Evolutionary conservation across 92 coral and sea anemone genomes (phyloP).

Genomic region (Galaxea fascicularis): DNA sequence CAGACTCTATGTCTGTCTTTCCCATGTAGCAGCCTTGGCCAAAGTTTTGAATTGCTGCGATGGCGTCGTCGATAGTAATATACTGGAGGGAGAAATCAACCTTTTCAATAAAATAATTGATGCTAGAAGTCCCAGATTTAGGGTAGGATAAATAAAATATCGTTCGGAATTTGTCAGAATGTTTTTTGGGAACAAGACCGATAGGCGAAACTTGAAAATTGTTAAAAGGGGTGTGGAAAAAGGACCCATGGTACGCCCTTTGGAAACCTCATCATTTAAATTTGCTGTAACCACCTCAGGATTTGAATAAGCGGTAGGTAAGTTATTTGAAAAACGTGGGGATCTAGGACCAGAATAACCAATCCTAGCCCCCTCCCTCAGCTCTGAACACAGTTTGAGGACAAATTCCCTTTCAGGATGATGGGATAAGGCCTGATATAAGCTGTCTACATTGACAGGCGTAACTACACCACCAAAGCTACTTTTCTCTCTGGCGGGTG

Average conservation of each 20-base stretch:
- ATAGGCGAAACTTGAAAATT: no score
- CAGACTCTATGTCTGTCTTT: no score
- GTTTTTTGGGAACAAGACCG: constrained; percentile 51
- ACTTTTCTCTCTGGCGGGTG: constrained; percentile 18
- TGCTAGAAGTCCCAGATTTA: no score
- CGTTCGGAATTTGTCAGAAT: constrained; percentile 57
- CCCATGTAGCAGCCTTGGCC: constrained; percentile 55
- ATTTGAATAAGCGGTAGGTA: constrained; percentile 35
- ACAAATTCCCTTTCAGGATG: no score
- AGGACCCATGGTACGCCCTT: constrained; percentile 44
- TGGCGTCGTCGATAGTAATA: constrained; percentile 51
- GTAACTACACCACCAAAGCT: constrained; percentile 20
- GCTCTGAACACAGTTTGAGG: no score
- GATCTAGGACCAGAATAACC: constrained; percentile 23
- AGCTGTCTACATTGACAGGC: constrained; percentile 20
- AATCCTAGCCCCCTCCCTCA: no score
- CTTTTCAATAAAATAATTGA: no score
- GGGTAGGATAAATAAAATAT: constrained; percentile 45
- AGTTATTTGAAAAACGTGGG: constrained; percentile 38
- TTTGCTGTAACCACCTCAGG: constrained; percentile 35
- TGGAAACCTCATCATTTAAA: constrained; percentile 5
- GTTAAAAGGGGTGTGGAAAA: constrained; percentile 18
- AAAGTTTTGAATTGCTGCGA: constrained; percentile 34
- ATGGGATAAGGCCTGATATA: constrained; percentile 32
- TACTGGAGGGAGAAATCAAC: constrained; percentile 55